phyloP scores from a whole-genome alignment of 2,113 vertebrate genomes.

The Lampris incognitus region DNA sequence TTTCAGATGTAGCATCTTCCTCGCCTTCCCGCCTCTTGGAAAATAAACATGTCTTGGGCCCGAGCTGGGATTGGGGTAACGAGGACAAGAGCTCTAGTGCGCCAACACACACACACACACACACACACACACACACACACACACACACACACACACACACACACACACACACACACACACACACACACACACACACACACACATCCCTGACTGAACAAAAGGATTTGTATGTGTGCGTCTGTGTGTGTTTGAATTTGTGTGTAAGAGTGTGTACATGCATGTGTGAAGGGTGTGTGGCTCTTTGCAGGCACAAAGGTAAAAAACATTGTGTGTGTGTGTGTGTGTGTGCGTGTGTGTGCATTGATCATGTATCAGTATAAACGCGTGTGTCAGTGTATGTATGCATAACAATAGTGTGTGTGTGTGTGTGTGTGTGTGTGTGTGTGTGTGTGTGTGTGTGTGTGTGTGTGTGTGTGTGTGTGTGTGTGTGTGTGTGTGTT shows the following conservation, averaged over 20 bases:
- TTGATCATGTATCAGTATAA: too few relatives aligned
- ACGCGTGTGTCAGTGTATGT: too few relatives aligned
- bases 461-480: background rate
- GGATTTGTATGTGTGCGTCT: background rate
- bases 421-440: conserved; percentile 6
- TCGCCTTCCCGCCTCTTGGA: background rate
- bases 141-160: too few relatives aligned
- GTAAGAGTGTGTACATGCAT: background rate
- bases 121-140: too few relatives aligned
- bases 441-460: too few relatives aligned
- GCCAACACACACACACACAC: background rate
- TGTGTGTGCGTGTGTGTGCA: background rate
- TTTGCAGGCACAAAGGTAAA: background rate
- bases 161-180: background rate
- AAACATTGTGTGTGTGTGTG: background rate
- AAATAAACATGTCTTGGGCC: conserved; percentile 44
- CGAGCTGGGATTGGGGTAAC: conserved; percentile 26
- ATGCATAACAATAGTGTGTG: too few relatives aligned
- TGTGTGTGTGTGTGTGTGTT: background rate
- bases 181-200: too few relatives aligned
- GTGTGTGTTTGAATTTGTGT: background rate
- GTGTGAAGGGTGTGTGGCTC: background rate
- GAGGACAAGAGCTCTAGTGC: conserved; percentile 20
- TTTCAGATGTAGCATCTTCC: conserved; percentile 44
- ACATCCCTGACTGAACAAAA: too few relatives aligned